A percentile compares a stretch with the other conserved stretches of the same genome.
Evolutionary conservation across 2,113 vertebrate genomes (phyloP).

Genomic region (Ageneiosus marmoratus): DNA sequence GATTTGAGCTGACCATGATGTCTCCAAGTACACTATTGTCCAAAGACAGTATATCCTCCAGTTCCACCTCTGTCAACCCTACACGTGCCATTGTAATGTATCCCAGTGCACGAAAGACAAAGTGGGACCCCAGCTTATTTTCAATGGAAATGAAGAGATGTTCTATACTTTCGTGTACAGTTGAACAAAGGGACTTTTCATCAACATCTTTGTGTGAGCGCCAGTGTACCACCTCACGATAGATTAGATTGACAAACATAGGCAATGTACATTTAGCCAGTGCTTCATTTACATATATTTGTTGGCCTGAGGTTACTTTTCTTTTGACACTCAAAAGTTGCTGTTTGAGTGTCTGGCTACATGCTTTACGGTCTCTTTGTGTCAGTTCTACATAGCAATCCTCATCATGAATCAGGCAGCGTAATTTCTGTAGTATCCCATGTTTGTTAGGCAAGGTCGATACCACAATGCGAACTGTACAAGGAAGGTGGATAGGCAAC

Average conservation of each 20-base stretch:
- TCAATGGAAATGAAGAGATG: constrained; percentile 94
- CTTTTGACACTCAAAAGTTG: constrained; percentile 90
- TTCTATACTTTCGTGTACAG: constrained; percentile 96
- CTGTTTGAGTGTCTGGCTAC: constrained; percentile 96
- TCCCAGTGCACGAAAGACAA: constrained; percentile 90
- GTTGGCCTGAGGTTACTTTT: constrained; percentile 97
- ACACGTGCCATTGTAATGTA: constrained; percentile 96
- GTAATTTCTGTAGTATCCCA: constrained; percentile 93
- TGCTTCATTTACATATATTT: constrained; percentile 97
- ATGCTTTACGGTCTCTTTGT: constrained; percentile 90
- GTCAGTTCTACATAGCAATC: constrained; percentile 87
- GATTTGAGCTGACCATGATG: constrained; percentile 78
- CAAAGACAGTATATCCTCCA: constrained; percentile 94
- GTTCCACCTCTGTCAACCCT: constrained; percentile 92
- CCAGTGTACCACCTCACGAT: constrained; percentile 92
- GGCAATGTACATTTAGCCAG: constrained; percentile 94
- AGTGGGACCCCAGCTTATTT: constrained; percentile 84
- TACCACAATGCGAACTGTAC: constrained; percentile 88
- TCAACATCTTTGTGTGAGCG: constrained; percentile 96
- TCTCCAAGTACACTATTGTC: constrained; percentile 92
- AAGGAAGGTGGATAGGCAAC: constrained; percentile 92
- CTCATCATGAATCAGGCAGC: constrained; percentile 89
- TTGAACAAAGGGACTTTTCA: constrained; percentile 89
- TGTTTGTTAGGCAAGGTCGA: constrained; percentile 97
- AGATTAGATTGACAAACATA: constrained; percentile 98